These are phyloP conservation scores for Sebastes matsubarae DNA, from an alignment of 2,797 vertebrate genomes.

Conservation along the genomic window DNA sequence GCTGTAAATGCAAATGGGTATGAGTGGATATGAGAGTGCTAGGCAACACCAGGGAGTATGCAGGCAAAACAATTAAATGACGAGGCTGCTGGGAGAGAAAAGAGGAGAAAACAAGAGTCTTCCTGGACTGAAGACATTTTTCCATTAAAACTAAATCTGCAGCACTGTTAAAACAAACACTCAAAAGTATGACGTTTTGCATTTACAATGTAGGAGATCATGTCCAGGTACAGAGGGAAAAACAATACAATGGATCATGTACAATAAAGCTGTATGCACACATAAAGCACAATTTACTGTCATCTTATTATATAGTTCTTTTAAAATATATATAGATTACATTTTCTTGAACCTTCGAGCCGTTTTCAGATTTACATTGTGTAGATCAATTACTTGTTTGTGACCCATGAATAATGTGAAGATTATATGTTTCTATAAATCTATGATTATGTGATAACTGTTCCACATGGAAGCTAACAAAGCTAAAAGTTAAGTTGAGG, in stretches of 20 bases:
- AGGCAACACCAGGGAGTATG: constrained; percentile 7
- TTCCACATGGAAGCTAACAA: not conserved
- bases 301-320: not conserved
- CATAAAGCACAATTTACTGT: not conserved
- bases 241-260: not conserved
- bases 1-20: constrained; percentile 3
- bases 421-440: not conserved
- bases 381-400: not conserved
- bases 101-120: not conserved
- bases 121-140: not conserved
- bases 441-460: not conserved
- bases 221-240: not conserved
- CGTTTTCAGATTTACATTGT: not conserved
- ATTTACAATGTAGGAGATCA: not conserved
- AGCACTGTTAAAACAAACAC: not conserved
- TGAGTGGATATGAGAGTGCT: constrained; percentile 1
- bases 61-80: constrained; percentile 29
- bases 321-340: not conserved
- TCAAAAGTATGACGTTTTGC: not conserved
- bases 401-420: not conserved
- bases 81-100: not conserved
- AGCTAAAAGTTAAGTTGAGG: not conserved
- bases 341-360: not conserved
- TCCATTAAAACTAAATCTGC: not conserved
- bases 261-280: not conserved